phyloP scores from a whole-genome alignment of 2,113 vertebrate genomes.

The Colaptes auratus region DNA sequence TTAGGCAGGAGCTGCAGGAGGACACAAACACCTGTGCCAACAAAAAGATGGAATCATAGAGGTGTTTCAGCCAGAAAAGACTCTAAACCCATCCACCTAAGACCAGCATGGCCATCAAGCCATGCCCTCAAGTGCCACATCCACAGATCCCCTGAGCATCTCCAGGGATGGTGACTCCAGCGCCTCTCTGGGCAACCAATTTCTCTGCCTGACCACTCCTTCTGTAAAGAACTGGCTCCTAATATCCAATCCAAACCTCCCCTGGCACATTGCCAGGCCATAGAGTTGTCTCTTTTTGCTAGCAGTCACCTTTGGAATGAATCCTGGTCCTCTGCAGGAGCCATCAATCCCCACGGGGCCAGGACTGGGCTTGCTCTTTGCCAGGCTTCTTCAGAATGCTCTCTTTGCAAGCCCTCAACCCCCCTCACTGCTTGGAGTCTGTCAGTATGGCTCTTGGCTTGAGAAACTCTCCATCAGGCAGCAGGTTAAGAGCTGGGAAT shows the following conservation, averaged over 20 bases:
- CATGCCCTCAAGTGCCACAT: no score
- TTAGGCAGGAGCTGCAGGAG: background rate
- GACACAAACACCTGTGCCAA: background rate
- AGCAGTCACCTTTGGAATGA: background rate
- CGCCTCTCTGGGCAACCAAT: no score
- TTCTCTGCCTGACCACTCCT: no score
- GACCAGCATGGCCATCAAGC: no score
- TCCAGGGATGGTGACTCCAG: no score
- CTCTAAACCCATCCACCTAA: no score
- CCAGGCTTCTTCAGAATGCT: background rate
- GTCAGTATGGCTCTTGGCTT: background rate
- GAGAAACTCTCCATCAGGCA: background rate
- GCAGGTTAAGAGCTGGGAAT: background rate
- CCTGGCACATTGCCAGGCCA: no score
- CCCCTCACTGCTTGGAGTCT: rapidly evolving
- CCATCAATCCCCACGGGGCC: background rate
- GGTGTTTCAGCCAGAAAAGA: no score
- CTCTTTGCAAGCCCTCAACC: background rate
- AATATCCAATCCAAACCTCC: no score
- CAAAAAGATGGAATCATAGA: no score
- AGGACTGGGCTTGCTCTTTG: background rate
- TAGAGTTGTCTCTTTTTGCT: background rate
- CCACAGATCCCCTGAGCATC: no score
- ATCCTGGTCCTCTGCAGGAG: background rate
- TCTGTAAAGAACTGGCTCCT: no score